Base-by-base conservation (phyloP, 2,797 vertebrate species). In the Lophotriccus pileatus region DNA sequence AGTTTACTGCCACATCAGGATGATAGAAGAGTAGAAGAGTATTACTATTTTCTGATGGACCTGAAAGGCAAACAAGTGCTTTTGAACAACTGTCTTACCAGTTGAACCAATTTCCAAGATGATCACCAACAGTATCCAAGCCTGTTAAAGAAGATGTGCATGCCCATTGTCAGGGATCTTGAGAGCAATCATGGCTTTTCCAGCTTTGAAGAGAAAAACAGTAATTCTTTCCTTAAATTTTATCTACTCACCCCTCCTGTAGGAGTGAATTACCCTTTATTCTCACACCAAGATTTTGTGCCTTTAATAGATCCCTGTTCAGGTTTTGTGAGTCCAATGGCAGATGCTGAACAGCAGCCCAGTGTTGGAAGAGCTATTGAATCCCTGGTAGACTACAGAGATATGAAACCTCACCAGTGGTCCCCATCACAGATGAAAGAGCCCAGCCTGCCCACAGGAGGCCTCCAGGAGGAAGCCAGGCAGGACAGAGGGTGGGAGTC, bases 401-500 rank as follows among this genome's bases (percentile, higher is more conserved):
- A 95, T 6, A 62, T 88, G 89, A 97, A 93, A 64, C 97, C 95
- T 69, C 92, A 93, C 21, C 87, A 95, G 17, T 4, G 3, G 55
- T 89, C 70, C 84, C 76, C 23, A 59, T 32, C 32, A 18, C 68
- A 59, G 76, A 63, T 44, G 56, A 90, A 14, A 97, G 84, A 43
- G 84, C 78, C 56, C 96, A 91, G 53, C 96, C 90, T 41, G 67
- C 83, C 8, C 69, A 93, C 5, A 41, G 52, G 58, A 96, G 85
- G 53, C 53, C 73, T 95, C 32, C 60, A 87, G 27, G 83, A 96
- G 83, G 91, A 98, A 84, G 64, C 68, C 22, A 94, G 80, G 1
- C 68, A 95, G 36, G 79, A 97, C 69, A 96, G 95, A 55, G 87
- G 12, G 46, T 98, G 97, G 97, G 98, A 98, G 82, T 98, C 64